Evolutionary conservation across 2,797 vertebrate genomes (phyloP).

Genomic region (Micromesistius poutassou): DNA sequence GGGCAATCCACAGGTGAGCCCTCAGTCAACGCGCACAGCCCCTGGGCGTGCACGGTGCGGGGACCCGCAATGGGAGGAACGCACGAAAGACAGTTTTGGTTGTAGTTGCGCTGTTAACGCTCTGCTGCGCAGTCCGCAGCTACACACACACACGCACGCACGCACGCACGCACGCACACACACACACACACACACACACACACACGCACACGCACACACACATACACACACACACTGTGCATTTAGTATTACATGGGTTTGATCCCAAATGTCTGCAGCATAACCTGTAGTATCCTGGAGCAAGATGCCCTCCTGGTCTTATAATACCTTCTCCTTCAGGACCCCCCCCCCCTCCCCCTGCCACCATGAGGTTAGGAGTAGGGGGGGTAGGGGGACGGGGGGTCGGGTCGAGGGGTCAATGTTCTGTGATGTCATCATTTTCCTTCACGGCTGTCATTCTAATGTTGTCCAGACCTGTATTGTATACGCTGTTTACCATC

Average conservation of each 20-base stretch:
- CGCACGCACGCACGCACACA: constrained; percentile 20
- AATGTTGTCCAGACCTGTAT: neutral
- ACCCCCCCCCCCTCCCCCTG: no score
- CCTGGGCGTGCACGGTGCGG: neutral
- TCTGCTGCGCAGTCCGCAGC: neutral
- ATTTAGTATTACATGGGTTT: no score
- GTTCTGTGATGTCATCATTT: constrained; percentile 1
- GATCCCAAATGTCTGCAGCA: no score
- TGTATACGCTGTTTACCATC: neutral
- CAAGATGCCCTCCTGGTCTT: no score
- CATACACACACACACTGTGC: no score
- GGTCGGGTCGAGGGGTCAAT: neutral
- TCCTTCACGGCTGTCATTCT: neutral
- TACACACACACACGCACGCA: constrained; percentile 12
- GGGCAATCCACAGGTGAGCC: constrained; percentile 54
- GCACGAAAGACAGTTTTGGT: neutral
- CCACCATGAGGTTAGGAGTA: neutral
- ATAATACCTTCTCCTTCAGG: no score
- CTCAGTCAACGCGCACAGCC: neutral
- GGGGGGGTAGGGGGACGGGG: neutral
- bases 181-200: constrained; percentile 34
- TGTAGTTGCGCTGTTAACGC: neutral
- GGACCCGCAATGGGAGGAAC: neutral
- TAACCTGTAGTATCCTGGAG: no score
- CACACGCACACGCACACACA: no score